Evolutionary conservation across 2,888 invertebrate species (phyloP).

Genomic region (Acanthosepion pharaonis): DNA sequence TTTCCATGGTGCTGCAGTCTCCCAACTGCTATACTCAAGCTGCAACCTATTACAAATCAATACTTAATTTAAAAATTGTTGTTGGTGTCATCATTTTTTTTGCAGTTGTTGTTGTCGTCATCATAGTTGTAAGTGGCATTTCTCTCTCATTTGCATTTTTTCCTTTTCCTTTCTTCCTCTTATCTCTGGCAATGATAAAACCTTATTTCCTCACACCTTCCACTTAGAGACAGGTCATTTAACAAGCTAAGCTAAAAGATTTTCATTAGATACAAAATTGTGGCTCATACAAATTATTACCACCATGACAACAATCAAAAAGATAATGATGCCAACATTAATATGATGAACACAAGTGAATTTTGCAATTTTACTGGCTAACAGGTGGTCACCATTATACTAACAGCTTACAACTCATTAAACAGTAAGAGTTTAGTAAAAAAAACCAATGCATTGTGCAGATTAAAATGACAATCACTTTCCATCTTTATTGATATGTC

Average conservation of each 20-base stretch:
- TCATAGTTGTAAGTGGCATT: background rate
- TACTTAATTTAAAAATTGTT: constrained; percentile 22
- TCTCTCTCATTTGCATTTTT: background rate
- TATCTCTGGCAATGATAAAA: background rate
- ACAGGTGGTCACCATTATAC: background rate
- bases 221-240: background rate
- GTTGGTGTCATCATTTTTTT: constrained; percentile 20
- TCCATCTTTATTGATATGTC: too few species aligned
- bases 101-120: background rate
- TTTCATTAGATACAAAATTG: background rate
- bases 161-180: background rate
- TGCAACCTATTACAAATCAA: background rate
- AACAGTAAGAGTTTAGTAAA: too few species aligned
- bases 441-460: too few species aligned
- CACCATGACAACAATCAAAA: background rate
- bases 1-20: background rate
- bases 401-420: too few species aligned
- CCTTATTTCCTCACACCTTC: background rate
- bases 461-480: too few species aligned
- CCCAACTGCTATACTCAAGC: background rate
- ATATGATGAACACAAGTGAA: background rate
- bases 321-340: background rate
- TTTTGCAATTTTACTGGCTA: background rate
- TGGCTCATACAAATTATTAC: too few species aligned
- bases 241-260: background rate